Evolutionary conservation across 2,888 invertebrate genomes (phyloP).

Genomic region (Sesia bembeciformis): DNA sequence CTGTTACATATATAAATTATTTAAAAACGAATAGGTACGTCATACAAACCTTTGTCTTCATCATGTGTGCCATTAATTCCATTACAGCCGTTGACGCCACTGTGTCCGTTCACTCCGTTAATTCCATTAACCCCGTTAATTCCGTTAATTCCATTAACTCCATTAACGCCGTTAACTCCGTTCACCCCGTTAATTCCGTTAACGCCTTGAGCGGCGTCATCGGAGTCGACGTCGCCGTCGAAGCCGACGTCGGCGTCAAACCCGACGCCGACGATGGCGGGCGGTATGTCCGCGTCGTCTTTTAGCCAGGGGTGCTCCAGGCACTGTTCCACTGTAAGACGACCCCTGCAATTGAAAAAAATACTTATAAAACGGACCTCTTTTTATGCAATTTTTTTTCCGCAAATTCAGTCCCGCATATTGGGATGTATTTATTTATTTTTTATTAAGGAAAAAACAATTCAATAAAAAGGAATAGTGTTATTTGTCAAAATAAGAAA

Average conservation of each 20-base stretch:
- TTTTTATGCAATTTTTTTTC: too few species aligned
- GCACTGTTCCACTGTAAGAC: conserved; percentile 91
- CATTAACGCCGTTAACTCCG: conserved; percentile 20
- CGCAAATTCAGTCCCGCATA: too few species aligned
- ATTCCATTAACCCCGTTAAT: conserved; percentile 17
- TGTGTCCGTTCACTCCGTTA: conserved; percentile 21
- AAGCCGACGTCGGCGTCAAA: conserved; percentile 33
- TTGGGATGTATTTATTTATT: too few species aligned
- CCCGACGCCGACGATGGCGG: conserved; percentile 59
- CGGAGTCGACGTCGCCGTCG: conserved; percentile 14
- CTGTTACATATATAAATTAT: neutral
- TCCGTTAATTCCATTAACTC: conserved; percentile 21
- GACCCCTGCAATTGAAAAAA: conserved; percentile 79
- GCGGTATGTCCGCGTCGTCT: conserved; percentile 74
- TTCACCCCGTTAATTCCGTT: conserved; percentile 17
- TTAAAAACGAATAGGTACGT: conserved; percentile 9
- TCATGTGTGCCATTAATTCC: conserved; percentile 45
- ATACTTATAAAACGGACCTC: too few species aligned
- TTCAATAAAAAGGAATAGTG: too few species aligned
- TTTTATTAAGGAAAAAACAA: too few species aligned
- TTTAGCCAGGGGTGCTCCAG: conserved; percentile 93
- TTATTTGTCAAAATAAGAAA: too few species aligned
- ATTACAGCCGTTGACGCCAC: conserved; percentile 22
- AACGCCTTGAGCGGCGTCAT: conserved; percentile 3
- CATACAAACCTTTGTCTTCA: conserved; percentile 36